Evolutionary conservation across 2,113 vertebrate genomes (phyloP).

Genomic region (Eleginops maclovinus): DNA sequence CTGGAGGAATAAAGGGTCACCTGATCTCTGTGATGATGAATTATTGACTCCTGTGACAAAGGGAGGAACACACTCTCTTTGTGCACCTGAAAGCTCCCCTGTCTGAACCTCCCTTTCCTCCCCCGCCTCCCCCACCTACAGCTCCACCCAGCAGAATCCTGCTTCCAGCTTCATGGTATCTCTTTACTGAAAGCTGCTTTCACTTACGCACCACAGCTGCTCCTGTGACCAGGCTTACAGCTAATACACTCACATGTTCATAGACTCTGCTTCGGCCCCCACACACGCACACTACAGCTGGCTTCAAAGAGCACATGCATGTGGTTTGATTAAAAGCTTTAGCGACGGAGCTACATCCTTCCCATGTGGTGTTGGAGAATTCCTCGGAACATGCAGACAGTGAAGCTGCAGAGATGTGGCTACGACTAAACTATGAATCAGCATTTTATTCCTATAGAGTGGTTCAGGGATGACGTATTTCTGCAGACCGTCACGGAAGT

Average conservation of each 20-base stretch:
- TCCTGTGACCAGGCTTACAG: constrained; percentile 41
- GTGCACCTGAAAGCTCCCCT: constrained; percentile 60
- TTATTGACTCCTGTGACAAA: constrained; percentile 70
- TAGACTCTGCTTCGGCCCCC: background rate
- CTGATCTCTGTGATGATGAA: constrained; percentile 60
- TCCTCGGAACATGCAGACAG: constrained; percentile 60
- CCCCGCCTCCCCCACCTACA: background rate
- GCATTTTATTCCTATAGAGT: no score
- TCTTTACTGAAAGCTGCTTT: constrained; percentile 66
- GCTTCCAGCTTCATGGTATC: constrained; percentile 55
- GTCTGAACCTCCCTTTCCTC: constrained; percentile 47
- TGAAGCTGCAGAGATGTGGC: constrained; percentile 69
- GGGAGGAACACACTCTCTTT: constrained; percentile 57
- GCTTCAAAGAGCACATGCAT: constrained; percentile 67
- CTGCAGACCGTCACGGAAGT: no score
- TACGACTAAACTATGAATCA: background rate
- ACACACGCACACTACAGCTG: background rate
- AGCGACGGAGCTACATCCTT: constrained; percentile 61
- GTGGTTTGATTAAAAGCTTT: constrained; percentile 76
- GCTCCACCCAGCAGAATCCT: constrained; percentile 62
- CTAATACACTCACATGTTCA: constrained; percentile 57
- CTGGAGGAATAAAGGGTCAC: constrained; percentile 16
- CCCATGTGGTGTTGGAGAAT: constrained; percentile 66
- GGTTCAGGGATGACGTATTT: no score
- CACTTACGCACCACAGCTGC: constrained; percentile 62